Conservation (phyloP, 2,888 invertebrate genomes). For the Leptodirus hochenwartii region DNA sequence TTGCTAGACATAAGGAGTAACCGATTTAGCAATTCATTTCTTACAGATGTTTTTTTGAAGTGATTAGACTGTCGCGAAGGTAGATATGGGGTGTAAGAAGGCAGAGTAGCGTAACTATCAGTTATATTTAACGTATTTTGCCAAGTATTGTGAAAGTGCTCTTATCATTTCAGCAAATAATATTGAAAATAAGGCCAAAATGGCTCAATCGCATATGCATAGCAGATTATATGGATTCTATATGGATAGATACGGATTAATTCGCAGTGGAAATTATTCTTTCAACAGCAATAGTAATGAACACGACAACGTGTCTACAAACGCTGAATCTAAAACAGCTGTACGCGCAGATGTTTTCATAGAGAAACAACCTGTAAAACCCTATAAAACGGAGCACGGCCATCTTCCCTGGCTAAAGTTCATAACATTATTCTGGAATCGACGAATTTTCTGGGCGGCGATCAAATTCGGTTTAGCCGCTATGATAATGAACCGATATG, state of each 20-base stretch:
- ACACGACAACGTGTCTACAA: slow-evolving; percentile 3
- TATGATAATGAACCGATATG: slow-evolving; percentile 23
- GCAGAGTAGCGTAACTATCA: no score
- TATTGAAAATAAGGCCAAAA: no score
- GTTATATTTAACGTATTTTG: no score
- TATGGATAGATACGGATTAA: slow-evolving; percentile 13
- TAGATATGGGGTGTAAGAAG: no score
- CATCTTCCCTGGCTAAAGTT: slow-evolving; percentile 18
- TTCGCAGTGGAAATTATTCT: slow-evolving; percentile 10
- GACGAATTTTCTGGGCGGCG: slow-evolving; percentile 21
- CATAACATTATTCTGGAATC: slow-evolving; percentile 24
- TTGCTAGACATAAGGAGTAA: no score
- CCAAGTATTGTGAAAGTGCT: no score
- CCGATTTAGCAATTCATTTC: no score
- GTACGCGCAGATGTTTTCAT: background rate
- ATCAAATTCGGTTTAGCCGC: slow-evolving; percentile 23
- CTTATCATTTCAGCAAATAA: no score
- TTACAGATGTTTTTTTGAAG: no score
- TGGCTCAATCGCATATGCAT: no score
- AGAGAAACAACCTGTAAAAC: background rate
- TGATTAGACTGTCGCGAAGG: no score
- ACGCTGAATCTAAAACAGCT: background rate
- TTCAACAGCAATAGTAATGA: background rate
- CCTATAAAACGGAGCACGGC: background rate
- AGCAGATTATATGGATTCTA: slow-evolving; percentile 11